phyloP scores from a whole-genome alignment of 2,113 vertebrate species.

The Strix uralensis region DNA sequence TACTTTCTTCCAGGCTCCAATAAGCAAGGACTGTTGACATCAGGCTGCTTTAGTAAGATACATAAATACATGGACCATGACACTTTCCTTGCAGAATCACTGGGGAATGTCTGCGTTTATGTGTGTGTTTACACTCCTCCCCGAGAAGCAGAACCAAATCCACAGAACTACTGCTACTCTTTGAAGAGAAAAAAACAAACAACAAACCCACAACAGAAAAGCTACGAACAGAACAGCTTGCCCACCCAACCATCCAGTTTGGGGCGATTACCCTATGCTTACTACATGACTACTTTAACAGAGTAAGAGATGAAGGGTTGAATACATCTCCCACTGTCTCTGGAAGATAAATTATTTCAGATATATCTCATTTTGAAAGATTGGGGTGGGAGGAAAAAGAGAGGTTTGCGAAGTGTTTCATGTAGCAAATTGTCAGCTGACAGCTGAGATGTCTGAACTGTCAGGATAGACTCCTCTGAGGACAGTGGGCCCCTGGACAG shows the following conservation, averaged over 20 bases:
- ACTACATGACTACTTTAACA: not conserved
- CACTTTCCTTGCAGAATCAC: not conserved
- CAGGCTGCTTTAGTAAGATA: not conserved
- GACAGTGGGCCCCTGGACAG: not conserved
- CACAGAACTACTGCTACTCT: not conserved
- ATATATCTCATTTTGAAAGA: not conserved
- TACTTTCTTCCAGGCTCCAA: not conserved
- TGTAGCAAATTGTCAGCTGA: not conserved
- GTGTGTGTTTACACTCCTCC: not conserved
- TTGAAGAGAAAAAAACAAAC: not conserved
- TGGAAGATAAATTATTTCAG: not conserved
- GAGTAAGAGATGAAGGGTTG: not conserved
- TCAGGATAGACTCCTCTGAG: not conserved
- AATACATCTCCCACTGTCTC: not conserved
- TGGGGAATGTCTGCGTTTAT: not conserved
- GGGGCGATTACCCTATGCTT: not conserved
- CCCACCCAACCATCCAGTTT: not conserved
- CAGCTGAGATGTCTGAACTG: not conserved
- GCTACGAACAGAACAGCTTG: not conserved
- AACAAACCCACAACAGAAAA: not conserved
- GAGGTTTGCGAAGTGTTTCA: not conserved
- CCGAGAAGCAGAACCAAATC: not conserved
- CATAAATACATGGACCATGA: accelerated
- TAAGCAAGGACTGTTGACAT: not conserved
- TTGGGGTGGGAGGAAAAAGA: not conserved